Percentiles rank a stretch among this genome's conserved stretches.
Conservation (phyloP, 2,888 invertebrate species). For the Platycnemis pennipes region DNA sequence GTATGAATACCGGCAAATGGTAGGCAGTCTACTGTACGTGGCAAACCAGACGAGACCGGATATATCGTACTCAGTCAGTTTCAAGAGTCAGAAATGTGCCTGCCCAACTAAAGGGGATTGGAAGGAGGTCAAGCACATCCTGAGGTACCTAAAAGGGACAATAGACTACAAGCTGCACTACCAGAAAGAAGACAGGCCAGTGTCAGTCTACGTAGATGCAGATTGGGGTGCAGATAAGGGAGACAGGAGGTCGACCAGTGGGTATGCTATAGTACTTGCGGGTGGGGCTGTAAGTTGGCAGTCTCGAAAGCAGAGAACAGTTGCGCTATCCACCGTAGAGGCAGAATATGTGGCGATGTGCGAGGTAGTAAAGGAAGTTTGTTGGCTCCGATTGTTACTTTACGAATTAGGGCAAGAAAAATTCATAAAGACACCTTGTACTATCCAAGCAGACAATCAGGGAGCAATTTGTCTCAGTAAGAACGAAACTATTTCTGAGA, state of each 20-base stretch:
- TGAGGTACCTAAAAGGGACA: slow-evolving; percentile 71
- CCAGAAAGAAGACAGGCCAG: slow-evolving; percentile 52
- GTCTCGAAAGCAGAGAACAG: slow-evolving; percentile 72
- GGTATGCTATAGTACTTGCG: slow-evolving; percentile 56
- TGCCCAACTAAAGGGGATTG: slow-evolving; percentile 67
- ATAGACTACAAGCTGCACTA: slow-evolving; percentile 36
- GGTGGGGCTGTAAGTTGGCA: slow-evolving; percentile 71
- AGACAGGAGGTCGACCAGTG: slow-evolving; percentile 68
- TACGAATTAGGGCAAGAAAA: slow-evolving; percentile 70
- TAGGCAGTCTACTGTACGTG: slow-evolving; percentile 68
- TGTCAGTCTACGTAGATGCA: slow-evolving; percentile 72
- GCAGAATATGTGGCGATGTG: slow-evolving; percentile 72
- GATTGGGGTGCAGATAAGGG: slow-evolving; percentile 71
- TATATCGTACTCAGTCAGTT: slow-evolving; percentile 66
- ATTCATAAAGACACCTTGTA: slow-evolving; percentile 63
- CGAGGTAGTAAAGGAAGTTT: slow-evolving; percentile 69
- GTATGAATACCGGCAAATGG: slow-evolving; percentile 22
- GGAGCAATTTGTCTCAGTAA: slow-evolving; percentile 72
- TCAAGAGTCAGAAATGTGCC: slow-evolving; percentile 62
- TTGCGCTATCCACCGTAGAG: slow-evolving; percentile 71
- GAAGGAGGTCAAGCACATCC: slow-evolving; percentile 71
- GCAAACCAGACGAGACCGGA: slow-evolving; percentile 68
- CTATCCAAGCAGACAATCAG: slow-evolving; percentile 72
- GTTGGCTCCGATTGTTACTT: slow-evolving; percentile 71
- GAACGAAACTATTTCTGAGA: slow-evolving; percentile 72